These are phyloP conservation scores for Harlomillsia oculata DNA, from an alignment of 1,140 invertebrate genomes.

Conservation along the genomic window DNA sequence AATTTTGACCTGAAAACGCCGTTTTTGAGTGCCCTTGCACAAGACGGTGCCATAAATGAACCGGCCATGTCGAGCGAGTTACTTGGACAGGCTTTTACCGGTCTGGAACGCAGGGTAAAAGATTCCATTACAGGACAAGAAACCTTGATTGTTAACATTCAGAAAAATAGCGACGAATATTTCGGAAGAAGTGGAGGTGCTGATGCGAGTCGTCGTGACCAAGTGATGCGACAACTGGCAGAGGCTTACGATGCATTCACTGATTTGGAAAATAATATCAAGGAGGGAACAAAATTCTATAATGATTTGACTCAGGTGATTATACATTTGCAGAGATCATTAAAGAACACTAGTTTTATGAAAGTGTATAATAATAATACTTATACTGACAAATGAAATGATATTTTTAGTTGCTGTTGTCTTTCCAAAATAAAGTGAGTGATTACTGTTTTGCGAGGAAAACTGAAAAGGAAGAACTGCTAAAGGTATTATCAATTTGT, in stretches of 20 bases:
- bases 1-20: conserved; percentile 73
- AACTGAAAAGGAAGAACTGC: conserved; percentile 95
- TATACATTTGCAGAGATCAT: too few species aligned
- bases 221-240: conserved; percentile 47
- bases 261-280: conserved; percentile 78
- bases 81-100: conserved; percentile 67
- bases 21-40: conserved; percentile 67
- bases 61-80: conserved; percentile 63
- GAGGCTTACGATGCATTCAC: conserved; percentile 83
- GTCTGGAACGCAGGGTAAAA: conserved; percentile 66
- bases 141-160: conserved; percentile 62
- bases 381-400: too few species aligned
- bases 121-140: conserved; percentile 72
- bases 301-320: conserved; percentile 81
- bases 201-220: conserved; percentile 27
- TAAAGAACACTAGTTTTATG: too few species aligned
- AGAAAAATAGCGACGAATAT: conserved; percentile 44
- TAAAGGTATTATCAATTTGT: conserved; percentile 50
- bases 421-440: conserved; percentile 93
- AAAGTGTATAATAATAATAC: too few species aligned
- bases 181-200: conserved; percentile 51
- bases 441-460: conserved; percentile 98
- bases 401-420: conserved; percentile 68
- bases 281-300: conserved; percentile 96
- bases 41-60: conserved; percentile 81